Conservation (phyloP, 2,113 vertebrate genomes). For the Haliaeetus leucogaster region DNA sequence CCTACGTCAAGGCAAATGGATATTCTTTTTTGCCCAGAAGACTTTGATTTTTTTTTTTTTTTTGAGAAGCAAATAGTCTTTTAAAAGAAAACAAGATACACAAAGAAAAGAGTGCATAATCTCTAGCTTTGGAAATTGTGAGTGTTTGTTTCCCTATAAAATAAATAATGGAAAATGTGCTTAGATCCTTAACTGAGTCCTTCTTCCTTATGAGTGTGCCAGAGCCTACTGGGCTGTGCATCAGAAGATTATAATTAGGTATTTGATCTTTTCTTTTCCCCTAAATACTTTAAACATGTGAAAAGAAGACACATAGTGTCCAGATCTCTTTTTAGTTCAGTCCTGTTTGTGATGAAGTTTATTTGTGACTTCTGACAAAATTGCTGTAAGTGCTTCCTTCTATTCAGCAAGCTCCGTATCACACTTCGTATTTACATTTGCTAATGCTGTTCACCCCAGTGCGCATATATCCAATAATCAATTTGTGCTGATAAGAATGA, state of each 20-base stretch:
- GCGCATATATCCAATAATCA: background rate
- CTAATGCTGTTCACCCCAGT: background rate
- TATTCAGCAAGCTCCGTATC: background rate
- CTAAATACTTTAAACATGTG: conserved; percentile 15
- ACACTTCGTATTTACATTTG: background rate
- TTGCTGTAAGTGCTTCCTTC: background rate
- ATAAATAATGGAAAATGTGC: conserved; percentile 74
- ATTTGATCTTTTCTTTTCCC: conserved; percentile 35
- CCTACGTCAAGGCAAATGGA: background rate
- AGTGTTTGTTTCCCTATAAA: conserved; percentile 58
- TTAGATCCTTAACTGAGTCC: background rate
- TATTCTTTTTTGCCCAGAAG: background rate
- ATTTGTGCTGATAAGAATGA: background rate
- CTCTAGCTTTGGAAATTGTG: conserved; percentile 61
- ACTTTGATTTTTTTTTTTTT: background rate
- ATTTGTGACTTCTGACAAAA: conserved; percentile 37
- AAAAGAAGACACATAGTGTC: background rate
- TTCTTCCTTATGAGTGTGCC: background rate
- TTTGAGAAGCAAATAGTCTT: background rate
- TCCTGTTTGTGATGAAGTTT: background rate
- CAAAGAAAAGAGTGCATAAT: background rate
- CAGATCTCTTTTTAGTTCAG: conserved; percentile 24
- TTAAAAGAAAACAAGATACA: background rate
- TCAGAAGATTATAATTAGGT: conserved; percentile 54
- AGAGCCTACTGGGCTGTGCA: conserved; percentile 45